phyloP scores from a whole-genome alignment of 2,113 vertebrate genomes.

The Coptodon rendalli region DNA sequence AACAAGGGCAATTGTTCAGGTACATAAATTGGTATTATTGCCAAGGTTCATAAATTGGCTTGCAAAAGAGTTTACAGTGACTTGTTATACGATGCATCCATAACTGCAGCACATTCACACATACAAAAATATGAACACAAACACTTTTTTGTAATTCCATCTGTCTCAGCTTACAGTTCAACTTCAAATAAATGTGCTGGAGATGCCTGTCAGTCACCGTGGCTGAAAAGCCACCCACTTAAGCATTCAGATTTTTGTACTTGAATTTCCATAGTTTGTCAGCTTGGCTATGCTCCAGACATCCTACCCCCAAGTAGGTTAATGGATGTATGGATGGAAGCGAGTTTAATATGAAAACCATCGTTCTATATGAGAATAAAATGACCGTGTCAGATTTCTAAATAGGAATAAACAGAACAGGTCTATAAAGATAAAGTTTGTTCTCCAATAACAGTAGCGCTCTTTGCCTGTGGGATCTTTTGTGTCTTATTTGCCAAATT shows the following conservation, averaged over 20 bases:
- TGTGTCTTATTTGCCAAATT: not conserved
- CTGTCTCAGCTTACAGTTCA: not conserved
- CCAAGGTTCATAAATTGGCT: not conserved
- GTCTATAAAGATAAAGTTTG: not conserved
- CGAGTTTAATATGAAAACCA: not conserved
- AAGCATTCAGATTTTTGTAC: not conserved
- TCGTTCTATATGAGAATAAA: not conserved
- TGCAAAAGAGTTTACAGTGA: not conserved
- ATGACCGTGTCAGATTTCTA: not conserved
- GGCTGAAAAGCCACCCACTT: not conserved
- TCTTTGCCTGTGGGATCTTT: not conserved
- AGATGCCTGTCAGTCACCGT: constrained; percentile 14
- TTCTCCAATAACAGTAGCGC: not conserved
- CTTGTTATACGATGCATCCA: not conserved
- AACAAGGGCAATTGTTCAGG: not conserved
- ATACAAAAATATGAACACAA: not conserved
- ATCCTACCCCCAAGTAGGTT: not conserved
- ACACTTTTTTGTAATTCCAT: constrained; percentile 8
- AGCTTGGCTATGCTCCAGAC: not conserved
- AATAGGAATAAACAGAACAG: not conserved
- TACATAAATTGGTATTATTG: not conserved
- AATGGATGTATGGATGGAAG: not conserved
- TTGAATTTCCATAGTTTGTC: not conserved
- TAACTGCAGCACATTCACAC: not conserved
- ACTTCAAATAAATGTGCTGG: constrained; percentile 2